Base-by-base conservation (phyloP, 2,797 vertebrate species). In the Dallia pectoralis region DNA sequence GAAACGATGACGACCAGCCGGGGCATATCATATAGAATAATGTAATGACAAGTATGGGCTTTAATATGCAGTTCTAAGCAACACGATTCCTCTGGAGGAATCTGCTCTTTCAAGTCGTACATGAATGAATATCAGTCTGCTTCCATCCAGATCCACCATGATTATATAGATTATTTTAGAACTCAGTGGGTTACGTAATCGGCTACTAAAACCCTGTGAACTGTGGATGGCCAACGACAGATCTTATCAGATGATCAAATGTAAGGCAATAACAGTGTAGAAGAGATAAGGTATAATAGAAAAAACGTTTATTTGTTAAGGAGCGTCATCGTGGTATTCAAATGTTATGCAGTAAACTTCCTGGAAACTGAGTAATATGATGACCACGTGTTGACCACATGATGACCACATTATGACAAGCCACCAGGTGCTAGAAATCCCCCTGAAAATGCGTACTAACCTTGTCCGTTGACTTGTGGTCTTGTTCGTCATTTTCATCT, bases 361-460 rank as follows among this genome's bases (percentile, higher is more conserved):
- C 12, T n/a, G 40, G 40, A 44, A 11, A 14, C 9, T 44, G 40
- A 44, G 40, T 44, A 44, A 44, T 12, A 44, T 14, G n/a, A n/a
- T n/a, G n/a, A n/a, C n/a, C n/a, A n/a, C n/a, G n/a, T 44, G 40
- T 12, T 11, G 12, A 9, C 9, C 40, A 44, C 7, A 56, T 25
- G n/a, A 51, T 56, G 2, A 2, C n/a, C 8, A 56, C 53, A 56
- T 56, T 7, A 22, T 56, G 16, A 56, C 25, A 56, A 56, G 53
- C 53, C 2, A 59, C 25, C 16, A 69, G 4, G n/a, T 69, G 29
- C 22, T 30, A 19, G 19, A 51, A n/a, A 30, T 49, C 2, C 16
- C 19, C 47, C 32, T 19, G 30, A 66, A 36, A 66, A 12, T 0
- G 19, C 64, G 7, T 7, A 30, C 72, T 78, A 44, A 78, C 72